Conservation (phyloP, 2,888 invertebrate species). For the Stenolophus ochropezus region DNA sequence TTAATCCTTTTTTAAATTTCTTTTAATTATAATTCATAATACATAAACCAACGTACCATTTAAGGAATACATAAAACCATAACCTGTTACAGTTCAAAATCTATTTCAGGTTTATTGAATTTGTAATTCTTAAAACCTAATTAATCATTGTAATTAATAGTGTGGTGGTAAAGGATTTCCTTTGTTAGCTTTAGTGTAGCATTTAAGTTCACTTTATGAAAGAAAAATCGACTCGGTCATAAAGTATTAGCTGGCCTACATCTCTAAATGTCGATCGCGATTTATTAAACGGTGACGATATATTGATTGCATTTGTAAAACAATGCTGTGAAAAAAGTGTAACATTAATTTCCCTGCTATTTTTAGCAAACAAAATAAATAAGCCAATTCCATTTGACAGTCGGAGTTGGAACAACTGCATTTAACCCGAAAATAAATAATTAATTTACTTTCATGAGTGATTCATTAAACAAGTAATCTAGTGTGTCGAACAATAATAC, state of each 20-base stretch:
- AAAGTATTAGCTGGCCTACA: neutral
- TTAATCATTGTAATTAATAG: neutral
- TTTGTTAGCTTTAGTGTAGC: neutral
- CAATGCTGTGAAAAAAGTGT: neutral
- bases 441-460: constrained; percentile 29
- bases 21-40: too few species aligned
- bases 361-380: constrained; percentile 2
- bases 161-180: neutral
- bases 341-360: neutral
- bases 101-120: too few species aligned
- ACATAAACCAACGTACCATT: too few species aligned
- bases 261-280: neutral
- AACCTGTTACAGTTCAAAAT: too few species aligned
- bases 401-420: neutral
- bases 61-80: too few species aligned
- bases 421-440: constrained; percentile 12
- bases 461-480: constrained; percentile 28
- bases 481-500: constrained; percentile 13
- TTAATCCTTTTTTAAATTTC: too few species aligned
- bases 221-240: neutral
- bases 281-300: neutral
- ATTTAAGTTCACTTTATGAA: neutral
- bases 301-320: neutral
- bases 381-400: constrained; percentile 12
- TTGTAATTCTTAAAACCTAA: neutral